A percentile compares a stretch with the other conserved stretches of the same genome.
Conservation (phyloP, 2,888 invertebrate genomes). For the Volucella inflata region DNA sequence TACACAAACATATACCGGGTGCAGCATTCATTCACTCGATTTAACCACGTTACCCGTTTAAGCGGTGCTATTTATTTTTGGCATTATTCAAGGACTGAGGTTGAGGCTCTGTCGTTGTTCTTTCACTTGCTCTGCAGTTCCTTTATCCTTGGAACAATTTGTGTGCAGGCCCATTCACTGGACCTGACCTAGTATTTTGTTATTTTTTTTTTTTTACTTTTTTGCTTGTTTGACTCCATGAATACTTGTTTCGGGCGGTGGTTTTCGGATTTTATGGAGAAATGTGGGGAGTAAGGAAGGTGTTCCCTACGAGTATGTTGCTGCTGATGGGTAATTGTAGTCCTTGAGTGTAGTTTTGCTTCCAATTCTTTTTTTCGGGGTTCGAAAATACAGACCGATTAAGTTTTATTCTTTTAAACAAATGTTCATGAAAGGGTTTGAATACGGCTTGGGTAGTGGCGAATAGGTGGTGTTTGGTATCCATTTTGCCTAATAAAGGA, state of each 20-base stretch:
- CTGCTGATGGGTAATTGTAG: background rate
- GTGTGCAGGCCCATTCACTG: constrained; percentile 17
- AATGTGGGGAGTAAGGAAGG: constrained; percentile 1
- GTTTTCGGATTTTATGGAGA: background rate
- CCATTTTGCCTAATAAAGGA: too few species aligned
- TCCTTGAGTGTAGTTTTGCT: too few species aligned
- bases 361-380: too few species aligned
- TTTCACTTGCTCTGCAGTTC: background rate
- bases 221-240: too few species aligned
- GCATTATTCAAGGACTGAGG: constrained; percentile 16
- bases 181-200: background rate
- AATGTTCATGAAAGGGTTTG: too few species aligned
- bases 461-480: too few species aligned
- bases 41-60: constrained; percentile 60
- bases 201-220: background rate
- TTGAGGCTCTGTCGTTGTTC: constrained; percentile 9
- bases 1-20: constrained; percentile 19
- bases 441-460: too few species aligned
- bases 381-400: too few species aligned
- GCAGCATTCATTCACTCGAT: constrained; percentile 50
- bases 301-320: background rate
- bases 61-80: constrained; percentile 66
- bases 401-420: too few species aligned
- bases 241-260: background rate
- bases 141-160: constrained; percentile 12